Evolutionary conservation across 2,113 vertebrate species (phyloP), one percentile per base, ranked within the genome.

Genomic region (Oplegnathus fasciatus): DNA sequence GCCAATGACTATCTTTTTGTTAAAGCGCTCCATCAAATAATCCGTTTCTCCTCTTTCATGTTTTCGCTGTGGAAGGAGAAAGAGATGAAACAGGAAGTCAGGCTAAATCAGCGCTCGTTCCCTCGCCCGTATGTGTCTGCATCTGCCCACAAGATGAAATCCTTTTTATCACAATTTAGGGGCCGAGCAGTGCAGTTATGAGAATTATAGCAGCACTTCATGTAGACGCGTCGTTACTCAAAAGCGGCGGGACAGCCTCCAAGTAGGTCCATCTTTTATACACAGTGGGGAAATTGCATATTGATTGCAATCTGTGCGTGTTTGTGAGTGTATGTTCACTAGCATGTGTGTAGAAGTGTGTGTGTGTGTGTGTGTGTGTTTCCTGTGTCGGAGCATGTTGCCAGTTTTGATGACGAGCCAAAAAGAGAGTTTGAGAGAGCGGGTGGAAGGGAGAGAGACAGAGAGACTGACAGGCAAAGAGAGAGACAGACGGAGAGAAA

Each of bases 101-200:
- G 42, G 67, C 92, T 92, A 86, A 92, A 91, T 93, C 89, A 84
- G 50, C 62, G 44, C 55, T 30, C 3, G 26, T 60, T 88, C 81
- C 83, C 76, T 77, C 48, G 15, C 58, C 77, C 46, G 73, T 44
- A 22, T 75, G 83, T 42, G 81, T 85, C 74, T 72, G 86, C 89
- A 78, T 86, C 86, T 74, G 90, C 80, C 86, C 77, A 26, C 81
- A n/a, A 92, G 85, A 92, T 90, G 83, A 94, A 91, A 92, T 90
- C 92, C 88, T 92, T 93, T 92, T 95, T 93, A 95, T 91, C 91
- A 90, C 94, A 92, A 93, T 93, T 94, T 92, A 94, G 85, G 67
- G 90, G 87, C 80, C 72, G 48, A 86, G 87, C 84, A 75, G 40
- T 46, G 80, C 90, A 78, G 92, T 94, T 92, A 91, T 62, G 72